Percentiles rank a stretch among this genome's conserved stretches.
phyloP scores from a whole-genome alignment of 2,113 vertebrate species.

The Blennius ocellaris region DNA sequence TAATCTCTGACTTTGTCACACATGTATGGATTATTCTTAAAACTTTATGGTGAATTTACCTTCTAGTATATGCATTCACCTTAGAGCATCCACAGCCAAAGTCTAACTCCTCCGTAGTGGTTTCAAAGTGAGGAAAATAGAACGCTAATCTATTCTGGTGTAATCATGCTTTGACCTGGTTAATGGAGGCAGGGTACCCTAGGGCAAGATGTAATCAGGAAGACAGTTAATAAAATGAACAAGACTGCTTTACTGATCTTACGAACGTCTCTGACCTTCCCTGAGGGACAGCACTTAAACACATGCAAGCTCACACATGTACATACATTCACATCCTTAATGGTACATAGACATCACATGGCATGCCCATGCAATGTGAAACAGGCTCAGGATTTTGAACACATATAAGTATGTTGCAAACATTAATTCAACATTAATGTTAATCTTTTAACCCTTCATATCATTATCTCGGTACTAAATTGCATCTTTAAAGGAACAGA shows the following conservation, averaged over 20 bases:
- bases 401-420: constrained; percentile 1
- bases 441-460: not conserved
- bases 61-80: constrained; percentile 34
- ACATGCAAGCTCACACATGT: constrained; percentile 20
- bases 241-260: constrained; percentile 70
- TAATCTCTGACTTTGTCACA: constrained; percentile 20
- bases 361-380: not conserved
- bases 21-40: not conserved
- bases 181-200: constrained; percentile 76
- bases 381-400: constrained; percentile 21
- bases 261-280: constrained; percentile 77
- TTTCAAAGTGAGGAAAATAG: constrained; percentile 64
- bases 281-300: constrained; percentile 38
- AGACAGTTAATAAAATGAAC: constrained; percentile 79
- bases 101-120: constrained; percentile 44
- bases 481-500: not conserved
- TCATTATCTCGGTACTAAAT: constrained; percentile 9
- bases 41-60: constrained; percentile 13
- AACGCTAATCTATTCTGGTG: constrained; percentile 70
- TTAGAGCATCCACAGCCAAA: constrained; percentile 48
- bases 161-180: constrained; percentile 77
- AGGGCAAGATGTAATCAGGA: constrained; percentile 77
- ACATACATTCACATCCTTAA: constrained; percentile 31
- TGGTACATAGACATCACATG: constrained; percentile 11
- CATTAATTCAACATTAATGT: constrained; percentile 25